Base-by-base conservation (phyloP, 2,797 vertebrate species). In the Poeciliopsis turneri region DNA sequence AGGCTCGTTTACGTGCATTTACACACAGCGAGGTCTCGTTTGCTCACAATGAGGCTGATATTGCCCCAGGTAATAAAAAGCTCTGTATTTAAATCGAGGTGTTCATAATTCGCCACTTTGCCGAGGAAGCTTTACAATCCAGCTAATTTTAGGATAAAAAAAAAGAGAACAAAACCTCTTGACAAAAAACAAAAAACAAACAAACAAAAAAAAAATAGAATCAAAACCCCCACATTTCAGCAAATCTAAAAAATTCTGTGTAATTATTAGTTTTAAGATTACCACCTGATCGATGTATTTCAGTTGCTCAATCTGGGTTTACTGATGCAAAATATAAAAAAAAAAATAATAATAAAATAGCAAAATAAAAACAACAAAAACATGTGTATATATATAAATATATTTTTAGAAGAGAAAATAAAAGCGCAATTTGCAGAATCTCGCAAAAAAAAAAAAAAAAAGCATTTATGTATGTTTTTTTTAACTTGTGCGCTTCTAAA, bases 51-150 rank as follows among this genome's bases (percentile, higher is more conserved):
- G 49, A 76, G 39, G 7, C 66, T 84, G 84, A 78, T 72, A 80
- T 85, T 83, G 85, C 73, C 66, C 77, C 86, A 79, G 86, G 79
- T 78, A 87, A 89, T 92, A 93, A 92, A 69, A 89, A 51, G 86
- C 88, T 90, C 90, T 94, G 92, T 94, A 92, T 94, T 93, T 87
- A 92, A 94, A 94, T 92, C 28, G 5, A 46, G 59, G 55, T n/a
- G 72, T 75, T 82, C 73, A 47, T 77, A n/a, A 78, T 76, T 69
- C 71, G 53, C n/a, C 73, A 53, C 73, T 75, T 84, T 9, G 53
- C 53, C 41, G 30, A 15, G 53, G 82, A 71, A 78, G 76, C 30
- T 0, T 9, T 30, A 77, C 5, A 75, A 82, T 82, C 4, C 51
- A 80, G 39, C n/a, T 53, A 28, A 36, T 2, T 45, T 72, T 57